Evolutionary conservation across 1,140 invertebrate genomes (phyloP), one percentile per base, ranked within the genome.

Genomic region (Euura saliciscinereae): DNA sequence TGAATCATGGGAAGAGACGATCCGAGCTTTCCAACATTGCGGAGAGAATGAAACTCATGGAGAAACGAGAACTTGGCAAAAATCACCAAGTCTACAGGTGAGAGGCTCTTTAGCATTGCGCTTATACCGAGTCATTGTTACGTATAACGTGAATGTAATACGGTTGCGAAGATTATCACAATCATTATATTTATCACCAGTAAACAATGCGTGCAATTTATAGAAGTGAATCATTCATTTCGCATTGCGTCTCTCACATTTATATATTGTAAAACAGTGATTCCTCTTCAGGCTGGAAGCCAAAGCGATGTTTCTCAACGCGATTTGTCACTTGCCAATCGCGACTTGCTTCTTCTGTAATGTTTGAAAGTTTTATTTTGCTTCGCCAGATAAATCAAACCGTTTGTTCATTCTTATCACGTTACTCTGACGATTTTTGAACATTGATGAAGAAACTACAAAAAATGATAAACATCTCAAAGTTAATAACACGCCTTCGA

Each of bases 1-100:
- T 87, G 8, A 79, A 83, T 70, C 78, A 84, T 4, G 71, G 78
- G 2, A 73, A 69, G 4, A 82, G 78, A 64, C 70, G 75, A 45
- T 28, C 46, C 8, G 84, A 74, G 13, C n/a, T 83, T 28, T 64
- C 75, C 2, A 79, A 77, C n/a, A 85, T 86, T 44, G 71, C 75
- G 77, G 0, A 78, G 81, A 44, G 77, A 78, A 66, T 46, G 7
- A 69, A 80, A 44, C 76, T 85, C 2, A 73, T 74, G 2, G 71
- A 59, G 2, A 59, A 59, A 59, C 51, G 51, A 8, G 51, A 59
- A 6, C 3, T n/a, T 8, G 13, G 51, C 13, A n/a, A n/a, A 6
- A 59, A 59, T 59, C 51, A 59, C 51, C 6, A 4, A 6, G 13
- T 59, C 13, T 59, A 59, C 51, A 59, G 51, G 51, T 59, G 10